A percentile compares a stretch with the other conserved stretches of the same genome.
Evolutionary conservation across 2,888 invertebrate species (phyloP).

Genomic region (Caenorhabditis sp.): DNA sequence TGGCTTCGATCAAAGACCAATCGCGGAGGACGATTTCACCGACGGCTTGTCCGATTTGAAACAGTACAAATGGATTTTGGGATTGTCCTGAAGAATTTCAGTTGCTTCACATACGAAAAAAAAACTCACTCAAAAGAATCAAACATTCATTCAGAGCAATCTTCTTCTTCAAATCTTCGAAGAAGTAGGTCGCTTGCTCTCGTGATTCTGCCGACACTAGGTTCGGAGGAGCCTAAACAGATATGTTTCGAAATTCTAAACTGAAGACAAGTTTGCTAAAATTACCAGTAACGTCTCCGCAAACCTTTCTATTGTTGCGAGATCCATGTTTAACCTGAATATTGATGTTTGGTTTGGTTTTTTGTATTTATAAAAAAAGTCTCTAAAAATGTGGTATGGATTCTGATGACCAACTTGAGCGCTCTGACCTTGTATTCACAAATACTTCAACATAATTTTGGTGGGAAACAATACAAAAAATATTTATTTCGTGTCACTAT

Average conservation of each 20-base stretch:
- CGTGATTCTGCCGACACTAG: conserved; percentile 68
- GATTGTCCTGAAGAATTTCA: conserved; percentile 70
- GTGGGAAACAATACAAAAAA: conserved; percentile 43
- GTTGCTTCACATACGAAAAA: not conserved
- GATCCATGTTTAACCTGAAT: conserved; percentile 58
- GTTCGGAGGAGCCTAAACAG: conserved; percentile 73
- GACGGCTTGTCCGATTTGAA: conserved; percentile 91
- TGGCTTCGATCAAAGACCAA: conserved; percentile 89
- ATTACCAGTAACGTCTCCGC: conserved; percentile 75
- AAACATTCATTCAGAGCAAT: conserved; percentile 69
- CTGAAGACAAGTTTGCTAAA: too few relatives aligned
- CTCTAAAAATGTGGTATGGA: conserved; percentile 25
- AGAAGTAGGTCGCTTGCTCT: conserved; percentile 74
- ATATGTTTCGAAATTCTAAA: not conserved
- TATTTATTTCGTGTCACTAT: conserved; percentile 66
- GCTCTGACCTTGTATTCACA: not conserved
- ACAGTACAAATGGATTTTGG: conserved; percentile 89
- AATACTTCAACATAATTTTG: conserved; percentile 10
- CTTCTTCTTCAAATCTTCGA: conserved; percentile 68
- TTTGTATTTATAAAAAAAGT: too few relatives aligned
- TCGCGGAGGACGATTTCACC: conserved; percentile 91
- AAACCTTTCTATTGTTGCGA: conserved; percentile 74
- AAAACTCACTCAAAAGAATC: conserved; percentile 66
- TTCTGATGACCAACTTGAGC: conserved; percentile 14
- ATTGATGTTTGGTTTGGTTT: too few relatives aligned